Base-by-base conservation (phyloP, 2,113 vertebrate species). In the Oncorhynchus kisutch region DNA sequence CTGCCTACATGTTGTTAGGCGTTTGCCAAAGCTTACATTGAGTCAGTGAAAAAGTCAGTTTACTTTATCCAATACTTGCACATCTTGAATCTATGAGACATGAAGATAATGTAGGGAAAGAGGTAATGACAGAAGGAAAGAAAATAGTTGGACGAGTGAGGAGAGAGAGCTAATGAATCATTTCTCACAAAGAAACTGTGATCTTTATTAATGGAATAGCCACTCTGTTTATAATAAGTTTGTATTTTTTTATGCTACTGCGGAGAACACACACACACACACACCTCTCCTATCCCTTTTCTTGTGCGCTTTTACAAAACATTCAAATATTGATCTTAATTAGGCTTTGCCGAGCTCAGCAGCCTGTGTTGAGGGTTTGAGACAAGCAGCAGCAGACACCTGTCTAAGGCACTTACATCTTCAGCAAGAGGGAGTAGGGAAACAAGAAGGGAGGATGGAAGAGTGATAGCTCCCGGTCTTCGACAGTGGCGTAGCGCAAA, bases 291-390 rank as follows among this genome's bases (percentile, higher is more conserved):
- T 39, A 8, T 80, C 85, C 34, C 87, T 81, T 86, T 51, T 66
- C 90, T 86, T 49, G 24, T 75, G 80, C 86, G 81, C 87, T 91
- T 92, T 92, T 91, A 92, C 89, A 76, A 91, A 94, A 93, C 90
- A 92, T 91, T 91, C 92, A 93, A 93, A 94, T 94, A 94, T 94
- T 94, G 93, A 94, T 93, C 93, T 94, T 94, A 94, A 94, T 94
- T 94, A 94, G 88, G 93, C 89, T 92, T 89, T 94, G 93, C 92
- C 81, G 88, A 94, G 91, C 91, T 94, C 92, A 94, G 93, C 93
- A 93, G 87, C 86, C 90, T 75, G 66, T 76, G 82, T 84, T 91
- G 90, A 90, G 88, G 88, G 84, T 88, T 91, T 92, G 78, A 94
- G 90, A 91, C 90, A 88, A 83, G 90, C 84, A 82, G 88, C 88